Base-by-base conservation (phyloP, 2,888 invertebrate species). In the Timema podura region DNA sequence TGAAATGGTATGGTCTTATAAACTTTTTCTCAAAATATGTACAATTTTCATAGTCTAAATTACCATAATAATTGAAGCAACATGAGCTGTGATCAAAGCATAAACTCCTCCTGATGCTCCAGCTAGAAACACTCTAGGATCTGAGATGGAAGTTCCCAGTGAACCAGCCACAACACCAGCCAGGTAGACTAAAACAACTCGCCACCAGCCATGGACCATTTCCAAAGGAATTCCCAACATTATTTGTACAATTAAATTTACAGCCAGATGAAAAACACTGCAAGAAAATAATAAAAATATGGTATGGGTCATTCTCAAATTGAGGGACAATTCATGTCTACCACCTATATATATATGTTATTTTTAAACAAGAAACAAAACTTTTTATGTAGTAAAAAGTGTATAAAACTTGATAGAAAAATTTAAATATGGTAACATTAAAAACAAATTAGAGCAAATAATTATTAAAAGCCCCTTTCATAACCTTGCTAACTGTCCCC, bases 71-170 rank as follows among this genome's bases (percentile, higher is more conserved):
- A 97, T 92, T 51, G 94, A 94, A 3, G 96, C 93, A 68, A 97
- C 87, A 79, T 98, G 97, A 0, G 96, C 97, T 0, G 96, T 91
- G 65, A 98, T 92, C 11, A 98, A 81, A 1, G 97, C 95, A 78
- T 98, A 98, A 7, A 96, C 96, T 0, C 98, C 98, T 0, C 96
- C 97, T 48, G 95, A 95, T 9, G 97, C 97, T 0, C 98, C 98
- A 0, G 95, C 96, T 67, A 98, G 83, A 77, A 87, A 92, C 16
- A 94, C 92, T 54, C 81, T 80, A 0, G 94, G 93, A 80, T 92
- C 92, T 0, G 89, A 88, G 11, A 95, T 85, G 7, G 92, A 92
- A 10, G 93, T 93, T 5, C 90, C 91, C 74, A 94, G 84, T 0
- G 93, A 93, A 5, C 95, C 95, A 1, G 94, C 94, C 0, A 91